These are phyloP conservation scores for Rhysida immarginata DNA, from an alignment of 1,140 invertebrate genomes.

Conservation along the genomic window DNA sequence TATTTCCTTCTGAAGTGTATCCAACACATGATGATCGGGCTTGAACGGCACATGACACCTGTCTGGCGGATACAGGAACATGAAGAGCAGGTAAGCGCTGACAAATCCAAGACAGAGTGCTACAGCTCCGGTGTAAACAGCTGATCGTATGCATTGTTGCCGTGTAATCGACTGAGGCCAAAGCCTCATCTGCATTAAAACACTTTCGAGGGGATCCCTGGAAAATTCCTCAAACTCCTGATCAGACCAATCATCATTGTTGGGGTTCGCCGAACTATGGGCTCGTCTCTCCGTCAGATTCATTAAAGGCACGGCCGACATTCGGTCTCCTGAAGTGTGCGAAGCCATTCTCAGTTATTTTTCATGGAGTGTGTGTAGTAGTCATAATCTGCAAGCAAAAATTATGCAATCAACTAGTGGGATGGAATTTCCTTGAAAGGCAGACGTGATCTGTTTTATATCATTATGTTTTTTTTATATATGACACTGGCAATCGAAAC, in stretches of 20 bases:
- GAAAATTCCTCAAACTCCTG: conserved; percentile 6
- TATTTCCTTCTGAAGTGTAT: too few relatives aligned
- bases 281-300: neutral
- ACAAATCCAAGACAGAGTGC: neutral
- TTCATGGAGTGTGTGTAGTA: too few relatives aligned
- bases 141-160: neutral
- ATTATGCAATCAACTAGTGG: too few relatives aligned
- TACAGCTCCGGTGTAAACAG: neutral
- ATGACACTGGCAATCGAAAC: too few relatives aligned
- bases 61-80: neutral
- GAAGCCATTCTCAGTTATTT: too few relatives aligned
- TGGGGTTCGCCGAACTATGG: neutral
- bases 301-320: conserved; percentile 2
- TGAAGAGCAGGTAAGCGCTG: neutral
- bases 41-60: too few relatives aligned
- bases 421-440: too few relatives aligned
- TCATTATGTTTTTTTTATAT: too few relatives aligned
- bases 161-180: conserved; percentile 3
- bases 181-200: conserved; percentile 5
- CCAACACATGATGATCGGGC: too few relatives aligned
- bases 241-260: neutral
- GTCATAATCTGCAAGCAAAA: too few relatives aligned
- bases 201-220: conserved; percentile 1
- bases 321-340: neutral
- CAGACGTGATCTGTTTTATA: too few relatives aligned